A percentile compares a stretch with the other conserved stretches of the same genome.
phyloP scores from a whole-genome alignment of 2,113 vertebrate species.

The Stigmatopora argus region DNA sequence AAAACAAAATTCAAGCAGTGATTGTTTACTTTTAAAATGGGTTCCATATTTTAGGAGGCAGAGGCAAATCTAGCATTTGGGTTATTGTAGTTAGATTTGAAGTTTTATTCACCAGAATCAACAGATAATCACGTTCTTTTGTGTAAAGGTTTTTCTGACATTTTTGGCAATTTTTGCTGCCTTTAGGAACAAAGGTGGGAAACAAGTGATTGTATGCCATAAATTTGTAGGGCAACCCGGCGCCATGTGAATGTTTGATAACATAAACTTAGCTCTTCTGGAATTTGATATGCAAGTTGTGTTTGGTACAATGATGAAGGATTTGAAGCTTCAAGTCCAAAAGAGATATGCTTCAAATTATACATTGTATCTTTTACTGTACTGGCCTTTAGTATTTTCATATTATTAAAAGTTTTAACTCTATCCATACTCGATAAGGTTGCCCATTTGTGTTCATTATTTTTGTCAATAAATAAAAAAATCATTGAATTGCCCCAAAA shows the following conservation, averaged over 20 bases:
- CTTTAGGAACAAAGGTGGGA: too few species aligned
- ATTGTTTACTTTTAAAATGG: neutral
- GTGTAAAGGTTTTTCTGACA: neutral
- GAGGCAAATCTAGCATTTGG: neutral
- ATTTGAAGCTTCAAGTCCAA: too few species aligned
- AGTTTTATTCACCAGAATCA: neutral
- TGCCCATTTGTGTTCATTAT: too few species aligned
- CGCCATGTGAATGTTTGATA: neutral
- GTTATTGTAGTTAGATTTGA: neutral
- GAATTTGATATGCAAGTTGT: neutral
- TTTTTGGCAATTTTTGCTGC: neutral
- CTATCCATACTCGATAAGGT: too few species aligned
- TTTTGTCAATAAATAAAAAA: too few species aligned
- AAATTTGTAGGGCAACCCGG: neutral
- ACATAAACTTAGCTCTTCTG: neutral
- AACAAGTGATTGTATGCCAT: neutral
- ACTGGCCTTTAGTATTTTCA: too few species aligned
- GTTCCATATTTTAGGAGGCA: neutral
- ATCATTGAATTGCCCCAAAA: too few species aligned
- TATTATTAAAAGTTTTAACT: too few species aligned
- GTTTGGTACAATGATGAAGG: too few species aligned
- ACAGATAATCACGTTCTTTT: neutral
- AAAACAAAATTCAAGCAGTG: constrained; percentile 1
- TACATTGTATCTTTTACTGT: too few species aligned
- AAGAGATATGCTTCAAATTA: too few species aligned